phyloP scores from a whole-genome alignment of 2,113 vertebrate species.

The Catharus bicknelli region DNA sequence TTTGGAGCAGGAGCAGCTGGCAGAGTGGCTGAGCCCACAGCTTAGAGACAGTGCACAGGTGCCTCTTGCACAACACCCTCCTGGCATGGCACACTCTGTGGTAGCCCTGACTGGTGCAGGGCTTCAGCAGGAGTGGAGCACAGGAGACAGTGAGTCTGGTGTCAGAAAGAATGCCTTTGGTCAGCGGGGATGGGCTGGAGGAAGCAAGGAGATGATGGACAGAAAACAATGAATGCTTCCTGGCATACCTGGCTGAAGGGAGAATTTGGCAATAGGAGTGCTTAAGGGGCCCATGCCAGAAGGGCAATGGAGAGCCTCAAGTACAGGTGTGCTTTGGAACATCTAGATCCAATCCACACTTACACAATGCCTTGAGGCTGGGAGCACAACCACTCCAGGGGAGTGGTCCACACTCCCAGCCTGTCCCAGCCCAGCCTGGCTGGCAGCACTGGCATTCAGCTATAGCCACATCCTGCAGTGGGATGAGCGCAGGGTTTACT shows the following conservation, averaged over 20 bases:
- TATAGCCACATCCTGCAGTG: background rate
- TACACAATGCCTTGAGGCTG: background rate
- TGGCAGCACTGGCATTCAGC: background rate
- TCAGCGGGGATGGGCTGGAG: background rate
- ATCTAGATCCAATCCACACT: background rate
- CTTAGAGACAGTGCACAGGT: rapidly evolving
- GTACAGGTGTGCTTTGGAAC: background rate
- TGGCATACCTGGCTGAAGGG: background rate
- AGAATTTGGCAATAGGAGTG: background rate
- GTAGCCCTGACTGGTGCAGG: background rate
- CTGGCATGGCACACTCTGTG: background rate
- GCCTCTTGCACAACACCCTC: background rate
- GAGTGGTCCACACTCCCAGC: rapidly evolving
- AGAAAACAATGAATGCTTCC: background rate
- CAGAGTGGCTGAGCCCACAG: background rate
- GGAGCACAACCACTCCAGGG: background rate
- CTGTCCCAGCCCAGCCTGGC: background rate
- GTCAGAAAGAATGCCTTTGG: background rate
- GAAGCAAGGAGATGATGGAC: background rate
- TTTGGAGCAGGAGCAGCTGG: background rate
- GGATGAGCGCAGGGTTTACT: background rate
- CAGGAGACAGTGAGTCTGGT: background rate
- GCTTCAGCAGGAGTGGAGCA: background rate
- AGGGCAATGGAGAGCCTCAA: background rate
- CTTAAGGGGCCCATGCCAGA: background rate